Evolutionary conservation across 2,113 vertebrate species (phyloP).

Genomic region (Esox niger): DNA sequence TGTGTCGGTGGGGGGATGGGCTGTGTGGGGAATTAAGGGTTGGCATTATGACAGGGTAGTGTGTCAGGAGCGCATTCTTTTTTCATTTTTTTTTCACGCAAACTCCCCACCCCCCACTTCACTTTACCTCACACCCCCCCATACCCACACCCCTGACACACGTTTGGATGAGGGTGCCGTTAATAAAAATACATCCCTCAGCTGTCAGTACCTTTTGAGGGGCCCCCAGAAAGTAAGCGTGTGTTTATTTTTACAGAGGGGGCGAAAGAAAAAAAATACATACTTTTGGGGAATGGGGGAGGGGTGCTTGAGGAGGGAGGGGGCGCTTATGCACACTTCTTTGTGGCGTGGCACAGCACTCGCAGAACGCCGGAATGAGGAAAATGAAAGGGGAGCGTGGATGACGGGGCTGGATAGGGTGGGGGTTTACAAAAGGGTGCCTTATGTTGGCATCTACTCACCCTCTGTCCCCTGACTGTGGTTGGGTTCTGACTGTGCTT

Average conservation of each 20-base stretch:
- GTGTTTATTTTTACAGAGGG: slow-evolving; percentile 75
- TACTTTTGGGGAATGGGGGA: slow-evolving; percentile 58
- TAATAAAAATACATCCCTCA: slow-evolving; percentile 25
- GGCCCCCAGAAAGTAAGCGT: slow-evolving; percentile 70
- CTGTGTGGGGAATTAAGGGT: slow-evolving; percentile 64
- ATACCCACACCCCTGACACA: slow-evolving; percentile 27
- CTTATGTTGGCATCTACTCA: slow-evolving; percentile 31
- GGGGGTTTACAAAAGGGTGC: slow-evolving; percentile 47
- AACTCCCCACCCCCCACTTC: slow-evolving; percentile 5
- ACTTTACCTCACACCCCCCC: slow-evolving; percentile 3
- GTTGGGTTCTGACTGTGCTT: not conserved
- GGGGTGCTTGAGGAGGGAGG: slow-evolving; percentile 56
- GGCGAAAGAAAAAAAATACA: slow-evolving; percentile 34
- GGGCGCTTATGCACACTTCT: slow-evolving; percentile 50
- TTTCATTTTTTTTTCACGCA: slow-evolving; percentile 1
- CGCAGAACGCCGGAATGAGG: slow-evolving; percentile 33
- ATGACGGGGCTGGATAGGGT: slow-evolving; percentile 7
- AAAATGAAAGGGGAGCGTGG: not conserved
- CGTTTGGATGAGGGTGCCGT: slow-evolving; percentile 39
- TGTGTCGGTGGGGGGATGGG: slow-evolving; percentile 58
- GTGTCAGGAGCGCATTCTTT: slow-evolving; percentile 53
- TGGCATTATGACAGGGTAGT: slow-evolving; percentile 68
- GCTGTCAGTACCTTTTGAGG: slow-evolving; percentile 62
- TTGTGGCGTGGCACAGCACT: slow-evolving; percentile 67
- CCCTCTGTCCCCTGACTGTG: not conserved